Conservation (phyloP, 2,113 vertebrate species). For the Egretta garzetta region DNA sequence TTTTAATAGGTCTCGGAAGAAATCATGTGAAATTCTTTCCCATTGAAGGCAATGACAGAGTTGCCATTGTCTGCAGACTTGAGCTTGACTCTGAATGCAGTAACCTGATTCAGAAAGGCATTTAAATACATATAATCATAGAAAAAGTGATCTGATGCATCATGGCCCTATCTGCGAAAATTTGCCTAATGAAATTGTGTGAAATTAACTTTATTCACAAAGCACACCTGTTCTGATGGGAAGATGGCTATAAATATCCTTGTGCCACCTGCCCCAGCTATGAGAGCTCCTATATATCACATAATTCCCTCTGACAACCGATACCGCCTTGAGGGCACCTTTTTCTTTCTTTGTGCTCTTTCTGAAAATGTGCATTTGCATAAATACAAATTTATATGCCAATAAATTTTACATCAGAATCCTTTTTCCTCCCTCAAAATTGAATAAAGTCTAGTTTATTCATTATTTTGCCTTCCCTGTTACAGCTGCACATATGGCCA, state of each 20-base stretch:
- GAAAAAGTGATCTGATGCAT: constrained; percentile 13
- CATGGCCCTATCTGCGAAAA: not conserved
- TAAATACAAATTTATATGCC: not conserved
- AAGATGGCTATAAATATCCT: constrained; percentile 54
- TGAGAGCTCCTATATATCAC: constrained; percentile 49
- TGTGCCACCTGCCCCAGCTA: constrained; percentile 45
- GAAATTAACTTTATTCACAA: constrained; percentile 55
- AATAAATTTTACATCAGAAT: not conserved
- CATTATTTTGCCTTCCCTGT: not conserved
- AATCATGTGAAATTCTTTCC: not conserved
- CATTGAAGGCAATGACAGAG: not conserved
- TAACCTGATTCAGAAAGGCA: not conserved
- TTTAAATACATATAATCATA: not conserved
- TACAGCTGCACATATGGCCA: accelerated
- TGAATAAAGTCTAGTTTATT: not conserved
- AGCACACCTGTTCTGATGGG: constrained; percentile 55
- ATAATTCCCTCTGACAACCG: constrained; percentile 27
- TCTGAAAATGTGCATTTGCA: not conserved
- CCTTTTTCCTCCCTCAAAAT: not conserved
- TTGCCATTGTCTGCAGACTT: not conserved
- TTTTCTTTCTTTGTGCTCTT: not conserved
- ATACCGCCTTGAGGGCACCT: not conserved
- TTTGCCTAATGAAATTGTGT: constrained; percentile 48
- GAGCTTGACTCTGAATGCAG: not conserved
- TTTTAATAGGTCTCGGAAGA: not conserved